Percentiles rank a stretch among this genome's conserved stretches.
Conservation (phyloP, 2,797 vertebrate genomes). For the Netta rufina region DNA sequence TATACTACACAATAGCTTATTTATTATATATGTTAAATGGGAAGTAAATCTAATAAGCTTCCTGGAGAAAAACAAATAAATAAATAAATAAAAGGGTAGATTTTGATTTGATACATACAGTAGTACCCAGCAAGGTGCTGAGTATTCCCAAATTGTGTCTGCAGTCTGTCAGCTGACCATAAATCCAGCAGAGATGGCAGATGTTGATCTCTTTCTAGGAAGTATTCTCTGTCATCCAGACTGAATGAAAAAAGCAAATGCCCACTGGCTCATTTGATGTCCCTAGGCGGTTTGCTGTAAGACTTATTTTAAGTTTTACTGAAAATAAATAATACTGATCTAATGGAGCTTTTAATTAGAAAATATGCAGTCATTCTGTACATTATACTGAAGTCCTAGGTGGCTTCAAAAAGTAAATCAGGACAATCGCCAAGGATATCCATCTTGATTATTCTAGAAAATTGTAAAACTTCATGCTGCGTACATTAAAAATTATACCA, state of each 20-base stretch:
- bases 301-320: constrained; percentile 46
- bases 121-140: not conserved
- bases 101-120: not conserved
- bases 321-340: not conserved
- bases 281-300: not conserved
- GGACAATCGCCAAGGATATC: not conserved
- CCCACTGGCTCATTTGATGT: not conserved
- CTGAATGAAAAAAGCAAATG: not conserved
- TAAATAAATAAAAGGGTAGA: not conserved
- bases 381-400: not conserved
- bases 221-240: not conserved
- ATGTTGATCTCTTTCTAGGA: not conserved
- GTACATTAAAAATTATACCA: not conserved
- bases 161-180: not conserved
- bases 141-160: not conserved
- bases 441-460: not conserved
- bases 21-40: not conserved
- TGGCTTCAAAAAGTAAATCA: not conserved
- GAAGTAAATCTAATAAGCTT: not conserved
- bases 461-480: not conserved
- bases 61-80: not conserved
- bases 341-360: constrained; percentile 25
- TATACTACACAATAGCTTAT: not conserved
- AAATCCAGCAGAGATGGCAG: not conserved
- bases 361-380: not conserved